phyloP scores from a whole-genome alignment of 2,797 vertebrate genomes.

The Parauchenoglanis punctatus region DNA sequence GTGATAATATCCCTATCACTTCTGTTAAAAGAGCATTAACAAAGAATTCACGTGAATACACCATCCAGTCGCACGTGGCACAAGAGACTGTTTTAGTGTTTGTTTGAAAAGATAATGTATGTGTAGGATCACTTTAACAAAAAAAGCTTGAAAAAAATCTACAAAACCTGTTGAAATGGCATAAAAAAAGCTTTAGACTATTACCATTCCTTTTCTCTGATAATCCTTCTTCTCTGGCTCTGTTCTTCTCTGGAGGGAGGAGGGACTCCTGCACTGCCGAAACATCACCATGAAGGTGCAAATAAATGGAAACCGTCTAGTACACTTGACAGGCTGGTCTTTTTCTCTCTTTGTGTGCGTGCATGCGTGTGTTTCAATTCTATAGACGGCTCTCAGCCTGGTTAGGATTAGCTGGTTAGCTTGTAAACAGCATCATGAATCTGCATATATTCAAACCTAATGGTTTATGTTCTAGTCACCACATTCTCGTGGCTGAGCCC shows the following conservation, averaged over 20 bases:
- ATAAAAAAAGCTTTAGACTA: slow-evolving; percentile 48
- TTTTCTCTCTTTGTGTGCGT: neutral
- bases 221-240: slow-evolving; percentile 62
- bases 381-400: neutral
- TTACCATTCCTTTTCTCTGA: slow-evolving; percentile 48
- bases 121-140: slow-evolving; percentile 35
- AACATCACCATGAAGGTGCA: slow-evolving; percentile 49
- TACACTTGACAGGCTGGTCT: neutral
- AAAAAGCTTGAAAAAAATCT: slow-evolving; percentile 18
- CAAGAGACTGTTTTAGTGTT: slow-evolving; percentile 36
- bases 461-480: neutral
- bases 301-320: slow-evolving; percentile 47
- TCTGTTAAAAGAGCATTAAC: slow-evolving; percentile 56
- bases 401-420: neutral
- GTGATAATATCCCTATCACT: slow-evolving; percentile 58
- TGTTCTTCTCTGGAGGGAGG: slow-evolving; percentile 62
- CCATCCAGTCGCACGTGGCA: slow-evolving; percentile 19
- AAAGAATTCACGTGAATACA: slow-evolving; percentile 22
- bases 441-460: neutral
- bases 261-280: slow-evolving; percentile 58
- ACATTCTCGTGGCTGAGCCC: neutral
- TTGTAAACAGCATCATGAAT: neutral
- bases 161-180: slow-evolving; percentile 32
- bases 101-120: slow-evolving; percentile 42
- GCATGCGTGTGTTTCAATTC: neutral